Base-by-base conservation (phyloP, 2,113 vertebrate genomes). In the Burhinus bistriatus region DNA sequence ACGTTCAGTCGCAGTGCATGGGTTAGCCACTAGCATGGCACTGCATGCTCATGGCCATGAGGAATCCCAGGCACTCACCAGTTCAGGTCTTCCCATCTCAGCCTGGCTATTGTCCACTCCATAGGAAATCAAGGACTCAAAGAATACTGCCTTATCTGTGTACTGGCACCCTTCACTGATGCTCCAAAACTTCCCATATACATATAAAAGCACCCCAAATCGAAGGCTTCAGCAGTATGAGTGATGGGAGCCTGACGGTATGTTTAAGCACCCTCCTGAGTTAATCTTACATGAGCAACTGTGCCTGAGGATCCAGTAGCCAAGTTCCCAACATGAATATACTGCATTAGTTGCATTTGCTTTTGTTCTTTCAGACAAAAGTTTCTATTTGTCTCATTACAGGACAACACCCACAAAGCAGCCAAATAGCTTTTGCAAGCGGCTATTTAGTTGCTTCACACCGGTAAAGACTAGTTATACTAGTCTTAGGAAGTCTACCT, bases 301-400 rank as follows among this genome's bases (percentile, higher is more conserved):
- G 29, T 73, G 90, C 65, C 47, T 22, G 69, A 84, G 64, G 59
- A 72, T 54, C 59, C 65, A 71, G 49, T 21, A 55, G 75, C 75
- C 65, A 76, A 91, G 25, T 72, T 93, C 49, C 54, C 36, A 65
- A 76, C 23, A 27, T 44, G 54, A 94, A 79, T 71, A 75, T 36
- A 45, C 57, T 93, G 69, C 70, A 90, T 47, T 58, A 66, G n/a
- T 75, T 80, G 38, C 22, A 81, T 87, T 90, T 93, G 69, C 32
- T 86, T 92, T 90, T 79, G 36, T 72, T 94, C 76, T 55, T 45
- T 85, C 59, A 84, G 59, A 76, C 42, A 94, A 71, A 83, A 2
- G 0, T 90, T 92, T 88, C 66, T 57, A 26, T 96, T 92, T 94
- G 75, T 88, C 62, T 95, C 44, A 49, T 91, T 87, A 73, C 8